phyloP scores from a whole-genome alignment of 2,888 invertebrate genomes.

The Listrodromus nycthemerus region DNA sequence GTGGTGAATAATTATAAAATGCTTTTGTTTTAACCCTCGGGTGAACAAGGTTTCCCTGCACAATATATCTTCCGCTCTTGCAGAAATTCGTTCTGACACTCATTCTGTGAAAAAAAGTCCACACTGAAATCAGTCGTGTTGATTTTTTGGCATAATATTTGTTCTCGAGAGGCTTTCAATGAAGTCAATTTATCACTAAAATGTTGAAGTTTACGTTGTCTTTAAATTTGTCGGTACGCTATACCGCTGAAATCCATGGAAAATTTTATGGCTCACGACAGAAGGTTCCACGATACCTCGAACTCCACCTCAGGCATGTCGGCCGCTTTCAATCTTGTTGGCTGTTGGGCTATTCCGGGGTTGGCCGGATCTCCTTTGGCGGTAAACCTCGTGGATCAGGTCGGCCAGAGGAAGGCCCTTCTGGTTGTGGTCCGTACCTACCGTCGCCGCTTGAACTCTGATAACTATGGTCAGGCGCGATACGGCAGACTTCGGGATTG shows the following conservation, averaged over 20 bases:
- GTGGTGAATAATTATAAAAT: too few relatives aligned
- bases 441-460: conserved; percentile 35
- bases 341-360: conserved; percentile 15
- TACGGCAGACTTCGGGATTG: background rate
- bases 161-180: too few relatives aligned
- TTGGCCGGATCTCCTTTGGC: conserved; percentile 45
- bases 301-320: conserved; percentile 61
- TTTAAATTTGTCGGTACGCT: conserved; percentile 26
- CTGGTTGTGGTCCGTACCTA: conserved; percentile 50
- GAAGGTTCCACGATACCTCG: conserved; percentile 49
- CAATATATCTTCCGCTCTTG: too few relatives aligned
- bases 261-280: conserved; percentile 30
- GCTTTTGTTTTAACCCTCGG: too few relatives aligned
- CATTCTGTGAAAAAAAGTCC: too few relatives aligned
- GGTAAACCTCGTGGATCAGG: conserved; percentile 51
- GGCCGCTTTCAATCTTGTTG: conserved; percentile 45
- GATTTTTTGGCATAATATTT: too few relatives aligned
- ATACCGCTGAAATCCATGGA: conserved; percentile 11
- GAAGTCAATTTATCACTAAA: background rate
- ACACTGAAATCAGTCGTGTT: too few relatives aligned
- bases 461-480: conserved; percentile 46
- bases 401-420: conserved; percentile 43
- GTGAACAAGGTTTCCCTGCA: too few relatives aligned
- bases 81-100: too few relatives aligned
- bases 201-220: background rate